Evolutionary conservation across 2,113 vertebrate species (phyloP).

Genomic region (Caretta caretta): DNA sequence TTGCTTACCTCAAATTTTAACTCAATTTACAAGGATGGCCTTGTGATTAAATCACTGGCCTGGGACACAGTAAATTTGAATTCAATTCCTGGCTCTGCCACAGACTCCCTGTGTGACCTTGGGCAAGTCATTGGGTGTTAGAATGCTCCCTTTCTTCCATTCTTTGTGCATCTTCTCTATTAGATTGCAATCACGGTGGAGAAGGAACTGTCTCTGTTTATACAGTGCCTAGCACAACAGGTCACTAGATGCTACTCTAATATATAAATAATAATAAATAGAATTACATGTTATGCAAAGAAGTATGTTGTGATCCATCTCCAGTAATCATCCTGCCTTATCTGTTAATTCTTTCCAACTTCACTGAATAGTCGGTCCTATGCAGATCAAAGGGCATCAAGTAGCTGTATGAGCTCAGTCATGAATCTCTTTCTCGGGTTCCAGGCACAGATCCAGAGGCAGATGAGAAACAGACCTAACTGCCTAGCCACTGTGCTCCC

Average conservation of each 20-base stretch:
- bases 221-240: neutral
- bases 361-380: conserved; percentile 13
- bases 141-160: neutral
- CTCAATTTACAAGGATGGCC: neutral
- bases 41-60: neutral
- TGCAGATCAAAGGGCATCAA: neutral
- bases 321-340: conserved; percentile 31
- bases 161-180: neutral
- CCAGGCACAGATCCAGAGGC: neutral
- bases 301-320: neutral
- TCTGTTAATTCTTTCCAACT: conserved; percentile 35
- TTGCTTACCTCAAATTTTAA: neutral
- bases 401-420: neutral
- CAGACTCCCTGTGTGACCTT: neutral
- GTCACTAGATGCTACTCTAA: neutral
- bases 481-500: neutral
- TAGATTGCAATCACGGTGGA: neutral
- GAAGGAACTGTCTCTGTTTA: neutral
- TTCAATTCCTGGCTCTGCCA: neutral
- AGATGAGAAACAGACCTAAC: neutral
- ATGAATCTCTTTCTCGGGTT: neutral
- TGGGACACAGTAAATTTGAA: neutral
- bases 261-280: neutral
- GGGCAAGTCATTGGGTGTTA: neutral
- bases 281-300: neutral